Conservation (phyloP, 2,888 invertebrate species). For the Phrixothrix hirtus region DNA sequence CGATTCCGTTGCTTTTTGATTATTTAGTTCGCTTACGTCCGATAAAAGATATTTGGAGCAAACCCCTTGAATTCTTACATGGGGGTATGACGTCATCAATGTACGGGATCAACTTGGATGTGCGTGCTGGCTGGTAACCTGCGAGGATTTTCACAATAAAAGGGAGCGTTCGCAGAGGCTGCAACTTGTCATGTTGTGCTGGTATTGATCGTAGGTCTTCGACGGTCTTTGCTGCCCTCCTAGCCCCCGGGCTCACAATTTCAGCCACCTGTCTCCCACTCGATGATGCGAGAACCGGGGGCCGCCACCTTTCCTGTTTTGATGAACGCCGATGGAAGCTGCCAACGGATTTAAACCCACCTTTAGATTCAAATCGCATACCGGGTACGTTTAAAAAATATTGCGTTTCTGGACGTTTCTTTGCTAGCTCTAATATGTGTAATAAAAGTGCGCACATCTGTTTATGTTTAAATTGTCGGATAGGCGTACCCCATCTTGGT, state of each 20-base stretch:
- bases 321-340: slow-evolving; percentile 23
- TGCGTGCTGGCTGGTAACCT: slow-evolving; percentile 23
- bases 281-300: slow-evolving; percentile 53
- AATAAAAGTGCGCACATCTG: no score
- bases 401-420: no score
- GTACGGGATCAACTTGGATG: slow-evolving; percentile 3
- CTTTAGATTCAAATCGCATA: no score
- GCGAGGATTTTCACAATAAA: slow-evolving; percentile 16
- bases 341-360: no score
- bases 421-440: no score
- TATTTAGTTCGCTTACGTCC: no score
- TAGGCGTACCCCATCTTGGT: no score
- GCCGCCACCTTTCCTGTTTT: slow-evolving; percentile 29
- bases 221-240: slow-evolving; percentile 35
- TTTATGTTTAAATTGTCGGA: no score
- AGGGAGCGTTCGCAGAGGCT: slow-evolving; percentile 20
- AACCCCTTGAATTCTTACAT: no score
- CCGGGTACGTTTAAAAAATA: no score
- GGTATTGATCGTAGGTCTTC: slow-evolving; percentile 36
- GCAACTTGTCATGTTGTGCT: slow-evolving; percentile 24
- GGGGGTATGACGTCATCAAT: not conserved
- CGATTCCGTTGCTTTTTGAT: no score
- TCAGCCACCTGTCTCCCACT: slow-evolving; percentile 43
- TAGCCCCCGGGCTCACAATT: slow-evolving; percentile 49
- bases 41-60: no score